Evolutionary conservation across 2,113 vertebrate species (phyloP), one percentile per base, ranked within the genome.

Genomic region (Spea multiplicata): DNA sequence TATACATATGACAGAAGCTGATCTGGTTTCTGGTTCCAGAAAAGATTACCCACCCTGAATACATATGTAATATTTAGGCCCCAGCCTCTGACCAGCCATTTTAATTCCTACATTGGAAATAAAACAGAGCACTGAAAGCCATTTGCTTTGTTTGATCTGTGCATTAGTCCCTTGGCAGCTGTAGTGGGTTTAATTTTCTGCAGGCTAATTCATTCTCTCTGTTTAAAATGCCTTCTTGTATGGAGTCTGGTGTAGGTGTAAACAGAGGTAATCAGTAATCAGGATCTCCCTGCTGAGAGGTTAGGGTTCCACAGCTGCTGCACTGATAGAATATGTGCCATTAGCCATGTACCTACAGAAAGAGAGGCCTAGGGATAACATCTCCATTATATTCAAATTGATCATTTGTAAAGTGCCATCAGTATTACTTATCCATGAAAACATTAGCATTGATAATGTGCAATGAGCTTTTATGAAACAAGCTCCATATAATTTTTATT

Each of bases 111-210:
- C 62, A 79, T 73, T 73, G 67, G 17, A 48, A 66, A 73, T 79
- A 79, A 73, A 79, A 8, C 62, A 10, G 45, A 57, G 59, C 47
- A 70, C 77, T 73, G 62, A 65, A 52, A 73, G 62, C 49, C 71
- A 48, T 45, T 57, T 62, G 48, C 49, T 79, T 53, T 79, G 77
- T 79, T 73, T 79, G 77, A 66, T 79, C 70, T 73, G 61, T 79
- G 44, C 70, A 73, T 61, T 79, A 73, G 61, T 66, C 77, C 62
- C 70, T 16, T 79, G 70, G 70, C 77, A 66, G 77, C 77, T 79
- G 70, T 79, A 73, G 62, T 73, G 67, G 70, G 70, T 79, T 73
- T 79, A 79, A 79, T 79, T 66, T 79, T 79, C 62, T 73, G 77
- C 62, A 79, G 62, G 9, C 49, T 79, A 79, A 79, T 79, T 30